These are phyloP conservation scores for Lathamus discolor DNA, from an alignment of 2,113 vertebrate species.

Conservation along the genomic window DNA sequence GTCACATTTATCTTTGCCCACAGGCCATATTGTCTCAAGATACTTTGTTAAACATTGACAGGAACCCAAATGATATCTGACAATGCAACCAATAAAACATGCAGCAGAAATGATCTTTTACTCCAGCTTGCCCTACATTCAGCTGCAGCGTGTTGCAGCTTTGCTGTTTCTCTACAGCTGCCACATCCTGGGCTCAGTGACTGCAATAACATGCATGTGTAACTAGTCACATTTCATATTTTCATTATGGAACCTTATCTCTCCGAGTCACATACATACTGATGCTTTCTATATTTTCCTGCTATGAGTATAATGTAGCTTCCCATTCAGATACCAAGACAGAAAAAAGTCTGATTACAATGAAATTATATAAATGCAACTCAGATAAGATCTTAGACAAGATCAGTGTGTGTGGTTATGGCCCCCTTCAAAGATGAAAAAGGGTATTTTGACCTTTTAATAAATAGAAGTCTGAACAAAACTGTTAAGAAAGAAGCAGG, in stretches of 20 bases:
- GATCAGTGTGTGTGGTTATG: not conserved
- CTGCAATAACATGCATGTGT: fast-evolving
- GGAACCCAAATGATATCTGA: slow-evolving; percentile 30
- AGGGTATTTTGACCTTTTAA: not conserved
- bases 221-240: not conserved
- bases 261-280: fast-evolving
- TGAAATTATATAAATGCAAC: not conserved
- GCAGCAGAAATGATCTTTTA: not conserved
- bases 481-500: not conserved
- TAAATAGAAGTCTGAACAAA: not conserved
- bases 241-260: not conserved
- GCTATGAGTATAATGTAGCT: not conserved
- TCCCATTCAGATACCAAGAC: not conserved
- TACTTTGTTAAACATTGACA: slow-evolving; percentile 2
- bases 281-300: not conserved
- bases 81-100: not conserved
- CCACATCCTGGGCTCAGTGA: not conserved
- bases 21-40: not conserved
- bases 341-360: not conserved
- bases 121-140: not conserved
- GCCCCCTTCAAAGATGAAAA: not conserved
- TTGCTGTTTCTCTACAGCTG: not conserved
- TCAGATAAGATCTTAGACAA: not conserved
- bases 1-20: slow-evolving; percentile 6
- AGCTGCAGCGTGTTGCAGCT: not conserved